Base-by-base conservation (phyloP, 2,113 vertebrate genomes). In the Platycercus adscitus region DNA sequence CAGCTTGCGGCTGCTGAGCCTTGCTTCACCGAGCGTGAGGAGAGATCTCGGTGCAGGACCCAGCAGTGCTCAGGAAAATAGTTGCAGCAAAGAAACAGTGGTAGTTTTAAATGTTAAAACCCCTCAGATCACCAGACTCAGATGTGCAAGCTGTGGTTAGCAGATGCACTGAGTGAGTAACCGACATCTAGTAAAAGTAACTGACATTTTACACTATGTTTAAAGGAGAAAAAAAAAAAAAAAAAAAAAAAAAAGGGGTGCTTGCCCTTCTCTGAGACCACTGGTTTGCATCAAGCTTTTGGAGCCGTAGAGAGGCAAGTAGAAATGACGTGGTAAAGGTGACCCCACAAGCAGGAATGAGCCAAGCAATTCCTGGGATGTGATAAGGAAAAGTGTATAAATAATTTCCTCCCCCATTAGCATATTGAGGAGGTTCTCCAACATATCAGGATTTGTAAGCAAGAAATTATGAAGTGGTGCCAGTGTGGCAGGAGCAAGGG, bases 91-190 rank as follows among this genome's bases (percentile, higher is more conserved):
- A 31, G 66, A 44, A 78, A 37, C 16, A 6, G 24, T 0, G 31
- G 12, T 35, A 5, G 16, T 33, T 87, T 76, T 26, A 49, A 28
- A 13, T 11, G 15, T 33, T 17, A n/a, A 64, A 71, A 19, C 10
- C 35, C 56, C 35, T 21, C 23, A 14, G 77, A 19, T 29, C 6
- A 13, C 3, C 3, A 23, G 6, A 14, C 7, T 17, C 10, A 61
- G 61, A 25, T 28, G 4, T 0, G 0, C 17, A 35, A 72, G 24
- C 31, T 39, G 17, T 26, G 3, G 29, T 80, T 52, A 65, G 15
- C 10, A 31, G 31, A 7, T 1, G 13, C 0, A 0, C 37, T 35
- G 13, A n/a, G 7, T 20, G 18, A 56, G 56, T 58, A n/a, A n/a
- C 56, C 10, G 31, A 13, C 55, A 33, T 33, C 33, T 55, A 56